Evolutionary conservation across 2,888 invertebrate genomes (phyloP).

Genomic region (Eumerus sabulonum): DNA sequence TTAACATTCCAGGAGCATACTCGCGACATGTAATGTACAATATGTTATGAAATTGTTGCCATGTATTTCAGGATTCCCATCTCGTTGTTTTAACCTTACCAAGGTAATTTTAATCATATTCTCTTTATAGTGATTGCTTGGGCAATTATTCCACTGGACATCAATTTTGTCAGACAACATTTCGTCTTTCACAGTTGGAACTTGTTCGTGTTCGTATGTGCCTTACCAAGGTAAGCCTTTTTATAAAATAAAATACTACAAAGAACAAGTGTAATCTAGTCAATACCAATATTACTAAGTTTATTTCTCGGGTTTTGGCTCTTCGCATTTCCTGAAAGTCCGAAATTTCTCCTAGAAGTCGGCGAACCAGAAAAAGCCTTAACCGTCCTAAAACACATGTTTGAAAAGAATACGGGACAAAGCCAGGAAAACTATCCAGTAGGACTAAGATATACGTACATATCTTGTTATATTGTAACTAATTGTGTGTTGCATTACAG

Average conservation of each 20-base stretch:
- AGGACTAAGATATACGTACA: conserved; percentile 73
- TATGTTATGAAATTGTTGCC: no score
- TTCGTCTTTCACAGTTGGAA: conserved; percentile 90
- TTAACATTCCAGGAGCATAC: no score
- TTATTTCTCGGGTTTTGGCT: conserved; percentile 81
- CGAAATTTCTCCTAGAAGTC: conserved; percentile 89
- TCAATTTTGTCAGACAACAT: conserved; percentile 80
- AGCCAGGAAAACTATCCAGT: conserved; percentile 86
- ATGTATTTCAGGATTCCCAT: no score
- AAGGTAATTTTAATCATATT: no score
- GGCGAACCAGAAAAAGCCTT: conserved; percentile 89
- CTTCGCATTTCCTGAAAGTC: conserved; percentile 88
- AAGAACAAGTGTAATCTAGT: no score
- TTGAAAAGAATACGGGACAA: conserved; percentile 86
- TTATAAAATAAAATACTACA: no score
- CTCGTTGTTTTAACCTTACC: no score
- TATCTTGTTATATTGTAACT: background rate
- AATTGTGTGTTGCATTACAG: conserved; percentile 78
- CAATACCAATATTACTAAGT: conserved; percentile 61
- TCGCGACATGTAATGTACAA: no score
- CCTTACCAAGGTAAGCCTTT: conserved; percentile 82
- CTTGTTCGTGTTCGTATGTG: conserved; percentile 88
- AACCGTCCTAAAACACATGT: conserved; percentile 84
- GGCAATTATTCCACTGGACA: conserved; percentile 86
- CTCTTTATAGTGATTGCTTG: conserved; percentile 86